Conservation (phyloP, 2,888 invertebrate species). For the Synanthedon myopaeformis region DNA sequence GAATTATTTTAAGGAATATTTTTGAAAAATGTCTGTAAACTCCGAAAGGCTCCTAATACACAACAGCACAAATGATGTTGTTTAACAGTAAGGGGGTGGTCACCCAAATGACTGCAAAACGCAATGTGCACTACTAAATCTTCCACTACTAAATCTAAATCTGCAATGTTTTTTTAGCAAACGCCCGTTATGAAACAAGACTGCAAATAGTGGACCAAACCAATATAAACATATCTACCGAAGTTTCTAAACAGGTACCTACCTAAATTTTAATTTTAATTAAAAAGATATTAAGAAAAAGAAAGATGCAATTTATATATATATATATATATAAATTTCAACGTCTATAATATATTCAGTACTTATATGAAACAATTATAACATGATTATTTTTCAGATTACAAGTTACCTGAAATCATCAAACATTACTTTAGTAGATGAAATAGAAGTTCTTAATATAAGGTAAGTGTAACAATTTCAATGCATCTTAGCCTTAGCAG, state of each 20-base stretch:
- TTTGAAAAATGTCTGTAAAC: too few species aligned
- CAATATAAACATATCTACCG: conserved; percentile 48
- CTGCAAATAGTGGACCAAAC: conserved; percentile 63
- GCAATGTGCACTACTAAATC: too few species aligned
- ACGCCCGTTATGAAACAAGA: conserved; percentile 72
- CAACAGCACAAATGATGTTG: too few species aligned
- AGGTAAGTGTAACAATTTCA: conserved; percentile 67
- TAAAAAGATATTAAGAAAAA: too few species aligned
- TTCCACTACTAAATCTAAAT: too few species aligned
- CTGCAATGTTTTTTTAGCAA: conserved; percentile 42
- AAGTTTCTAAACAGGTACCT: conserved; percentile 51
- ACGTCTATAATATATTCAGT: background rate
- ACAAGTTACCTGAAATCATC: conserved; percentile 73
- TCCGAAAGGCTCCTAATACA: too few species aligned
- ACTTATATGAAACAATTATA: too few species aligned
- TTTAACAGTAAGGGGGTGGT: too few species aligned
- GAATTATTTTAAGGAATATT: conserved; percentile 6
- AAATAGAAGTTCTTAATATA: conserved; percentile 76
- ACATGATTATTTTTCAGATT: conserved; percentile 63
- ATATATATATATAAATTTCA: background rate
- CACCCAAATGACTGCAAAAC: too few species aligned
- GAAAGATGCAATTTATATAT: background rate
- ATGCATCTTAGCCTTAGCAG: too few species aligned
- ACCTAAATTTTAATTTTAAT: too few species aligned
- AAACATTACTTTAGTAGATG: conserved; percentile 73